Conservation (phyloP, 2,113 vertebrate species). For the Ammodramus savannarum region DNA sequence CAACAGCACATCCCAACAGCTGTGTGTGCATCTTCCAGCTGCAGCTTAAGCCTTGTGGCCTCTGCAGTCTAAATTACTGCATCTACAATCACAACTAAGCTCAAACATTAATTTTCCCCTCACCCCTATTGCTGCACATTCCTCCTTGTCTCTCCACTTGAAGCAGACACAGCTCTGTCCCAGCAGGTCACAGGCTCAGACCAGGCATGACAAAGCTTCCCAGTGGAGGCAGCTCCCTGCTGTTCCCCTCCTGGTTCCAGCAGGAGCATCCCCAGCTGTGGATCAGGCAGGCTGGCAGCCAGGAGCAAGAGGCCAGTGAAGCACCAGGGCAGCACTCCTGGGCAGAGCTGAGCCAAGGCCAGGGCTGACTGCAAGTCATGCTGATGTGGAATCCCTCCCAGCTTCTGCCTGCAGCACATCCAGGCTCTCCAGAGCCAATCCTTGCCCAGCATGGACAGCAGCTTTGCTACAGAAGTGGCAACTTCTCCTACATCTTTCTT, state of each 20-base stretch:
- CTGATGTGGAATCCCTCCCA: neutral
- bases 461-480: neutral
- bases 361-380: conserved; percentile 51
- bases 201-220: neutral
- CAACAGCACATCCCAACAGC: neutral
- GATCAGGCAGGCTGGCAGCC: neutral
- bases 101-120: neutral
- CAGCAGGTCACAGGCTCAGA: neutral
- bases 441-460: fast-evolving
- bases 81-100: neutral
- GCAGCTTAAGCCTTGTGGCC: fast-evolving
- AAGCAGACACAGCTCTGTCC: neutral
- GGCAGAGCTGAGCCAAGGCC: neutral
- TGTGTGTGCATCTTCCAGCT: fast-evolving
- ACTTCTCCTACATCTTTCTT: neutral
- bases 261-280: neutral
- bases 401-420: neutral
- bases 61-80: neutral
- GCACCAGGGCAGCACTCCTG: neutral
- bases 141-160: fast-evolving
- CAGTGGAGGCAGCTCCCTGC: neutral
- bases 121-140: fast-evolving
- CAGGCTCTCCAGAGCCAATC: neutral
- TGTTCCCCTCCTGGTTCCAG: neutral
- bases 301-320: neutral